A percentile compares a stretch with the other conserved stretches of the same genome.
Conservation (phyloP, 2,797 vertebrate species). For the Hapalemur alaotrensis region DNA sequence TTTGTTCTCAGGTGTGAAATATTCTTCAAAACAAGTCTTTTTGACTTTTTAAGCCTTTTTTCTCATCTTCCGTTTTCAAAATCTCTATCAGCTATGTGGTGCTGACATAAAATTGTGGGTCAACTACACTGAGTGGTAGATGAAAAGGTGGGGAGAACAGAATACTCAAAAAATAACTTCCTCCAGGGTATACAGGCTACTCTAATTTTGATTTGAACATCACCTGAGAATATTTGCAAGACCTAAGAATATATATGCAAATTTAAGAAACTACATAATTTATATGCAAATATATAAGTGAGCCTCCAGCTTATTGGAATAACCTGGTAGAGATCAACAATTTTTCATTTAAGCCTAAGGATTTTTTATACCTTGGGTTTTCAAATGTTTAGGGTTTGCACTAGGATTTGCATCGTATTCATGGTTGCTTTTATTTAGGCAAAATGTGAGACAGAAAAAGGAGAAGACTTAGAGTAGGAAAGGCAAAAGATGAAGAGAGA, state of each 20-base stretch:
- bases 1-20: not conserved
- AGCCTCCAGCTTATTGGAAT: not conserved
- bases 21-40: not conserved
- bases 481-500: not conserved
- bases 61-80: not conserved
- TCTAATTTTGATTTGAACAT: conserved; percentile 35
- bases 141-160: not conserved
- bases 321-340: not conserved
- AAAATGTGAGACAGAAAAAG: not conserved
- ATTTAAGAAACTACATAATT: conserved; percentile 15
- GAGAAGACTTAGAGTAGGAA: not conserved
- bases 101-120: not conserved
- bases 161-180: not conserved
- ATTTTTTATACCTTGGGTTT: not conserved
- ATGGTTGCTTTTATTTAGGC: not conserved
- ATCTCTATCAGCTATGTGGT: not conserved
- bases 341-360: not conserved
- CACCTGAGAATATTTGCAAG: not conserved
- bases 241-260: not conserved
- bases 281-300: conserved; percentile 10
- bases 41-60: not conserved
- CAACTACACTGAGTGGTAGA: not conserved
- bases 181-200: not conserved
- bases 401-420: not conserved
- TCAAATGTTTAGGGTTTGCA: not conserved